Evolutionary conservation across 2,888 invertebrate species (phyloP).

Genomic region (Julus scandinavius): DNA sequence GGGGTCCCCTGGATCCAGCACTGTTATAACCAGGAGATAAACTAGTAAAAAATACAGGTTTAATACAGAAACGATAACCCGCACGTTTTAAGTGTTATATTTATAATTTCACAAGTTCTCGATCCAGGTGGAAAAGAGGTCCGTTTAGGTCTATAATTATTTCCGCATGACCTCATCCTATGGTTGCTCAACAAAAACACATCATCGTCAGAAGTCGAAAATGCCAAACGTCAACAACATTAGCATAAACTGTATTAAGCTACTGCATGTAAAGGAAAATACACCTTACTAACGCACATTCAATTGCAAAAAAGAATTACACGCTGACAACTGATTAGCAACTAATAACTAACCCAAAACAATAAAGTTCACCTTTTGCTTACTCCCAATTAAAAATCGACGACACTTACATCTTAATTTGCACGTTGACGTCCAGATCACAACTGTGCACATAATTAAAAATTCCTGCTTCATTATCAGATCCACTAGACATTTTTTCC

Average conservation of each 20-base stretch:
- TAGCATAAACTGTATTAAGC: no score
- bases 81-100: neutral
- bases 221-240: no score
- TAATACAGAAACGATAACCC: no score
- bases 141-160: neutral
- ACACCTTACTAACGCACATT: no score
- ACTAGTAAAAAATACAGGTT: no score
- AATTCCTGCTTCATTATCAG: constrained; percentile 39
- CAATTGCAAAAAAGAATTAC: no score
- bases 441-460: constrained; percentile 80
- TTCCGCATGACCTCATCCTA: neutral
- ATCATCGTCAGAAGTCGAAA: no score
- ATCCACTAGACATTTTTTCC: constrained; percentile 45
- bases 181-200: no score
- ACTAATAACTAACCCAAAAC: neutral
- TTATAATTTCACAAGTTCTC: neutral
- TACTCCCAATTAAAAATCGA: neutral
- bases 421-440: constrained; percentile 84
- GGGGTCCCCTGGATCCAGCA: no score
- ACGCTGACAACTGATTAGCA: no score
- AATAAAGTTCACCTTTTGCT: neutral
- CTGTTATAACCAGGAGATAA: no score
- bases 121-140: neutral
- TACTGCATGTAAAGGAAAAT: no score
- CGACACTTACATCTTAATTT: constrained; percentile 87